Evolutionary conservation across 1,140 invertebrate genomes (phyloP), one percentile per base, ranked within the genome.

Genomic region (Parasteatoda tepidariorum): DNA sequence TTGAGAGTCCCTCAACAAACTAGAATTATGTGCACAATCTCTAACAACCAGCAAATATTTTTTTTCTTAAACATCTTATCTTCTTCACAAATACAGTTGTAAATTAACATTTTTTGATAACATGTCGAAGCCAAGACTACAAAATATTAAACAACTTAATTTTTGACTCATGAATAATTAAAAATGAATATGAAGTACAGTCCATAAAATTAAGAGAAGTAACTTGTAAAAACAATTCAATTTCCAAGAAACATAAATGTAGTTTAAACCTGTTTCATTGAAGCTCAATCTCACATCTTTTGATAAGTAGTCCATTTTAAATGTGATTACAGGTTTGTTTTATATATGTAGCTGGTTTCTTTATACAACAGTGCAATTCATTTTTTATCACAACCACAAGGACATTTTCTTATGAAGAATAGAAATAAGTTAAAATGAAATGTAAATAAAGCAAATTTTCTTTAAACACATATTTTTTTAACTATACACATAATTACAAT

Each of bases 21-120:
- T 83, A 83, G 61, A 70, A 74, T 62, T 83, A 83, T 83, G 61
- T 83, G 81, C 68, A 83, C 70, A 83, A 82, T 82, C 78, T 82
- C 67, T 83, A 83, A 83, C 81, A 83, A 83, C 81, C 68, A 83
- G 57, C 81, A 73, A 83, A 34, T 71, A 54, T 82, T 64, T 73
- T 83, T 59, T 54, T 38, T 67, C 54, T 33, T 61, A 48, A 48
- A 48, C 38, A 48, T 48, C 18, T 48, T 48, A 48, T 48, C 13
- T 74, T 83, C 48, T 83, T 73, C 78, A 82, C 30, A 68, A 31
- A 81, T 30, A 71, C 67, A 62, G 66, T 34, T 57, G 64, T 41
- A 68, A 79, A 41, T 66, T 66, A 64, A n/a, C n/a, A n/a, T n/a
- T 74, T 54, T 64, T 73, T 71, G 22, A 74, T 11, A 54, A 64